Base-by-base conservation (phyloP, 2,888 invertebrate species). In the Erebia aethiops region DNA sequence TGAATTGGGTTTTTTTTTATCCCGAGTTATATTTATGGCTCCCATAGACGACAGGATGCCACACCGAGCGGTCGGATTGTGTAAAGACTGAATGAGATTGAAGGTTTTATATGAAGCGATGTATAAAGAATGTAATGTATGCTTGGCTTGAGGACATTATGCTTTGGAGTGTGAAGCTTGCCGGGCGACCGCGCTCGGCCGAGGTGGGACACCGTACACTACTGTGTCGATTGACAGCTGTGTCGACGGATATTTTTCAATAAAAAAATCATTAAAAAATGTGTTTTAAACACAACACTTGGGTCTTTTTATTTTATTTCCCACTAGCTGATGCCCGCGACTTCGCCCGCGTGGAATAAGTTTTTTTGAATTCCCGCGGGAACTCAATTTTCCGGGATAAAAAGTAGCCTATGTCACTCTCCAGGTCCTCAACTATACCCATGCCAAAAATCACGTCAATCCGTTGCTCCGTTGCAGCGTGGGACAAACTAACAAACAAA, bases 261-360 rank as follows among this genome's bases (percentile, higher is more conserved):
- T 92, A 92, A 93, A 92, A 87, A 91, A 89, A 79, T 62, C 13
- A 82, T 81, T 82, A 91, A 91, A 91, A 92, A 92, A 91, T 83
- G 92, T 93, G 92, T 93, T 93, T 91, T 88, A 82, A 93, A 93
- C 92, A 93, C 92, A 91, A 92, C 92, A 92, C 83, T 85, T 75
- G 73, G 71, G 84, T 84, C 80, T 87, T 92, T 92, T 83, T 79
- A 54, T 54, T 87, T 91, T 85, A 69, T 16, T 66, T 35, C 11
- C 60, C 5, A n/a, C n/a, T n/a, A n/a, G n/a, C n/a, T n/a, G n/a
- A n/a, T n/a, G n/a, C n/a, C n/a, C n/a, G n/a, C n/a, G n/a, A n/a
- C n/a, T n/a, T n/a, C n/a, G n/a, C n/a, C n/a, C n/a, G n/a, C n/a
- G n/a, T n/a, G n/a, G n/a, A n/a, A n/a, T n/a, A n/a, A n/a, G n/a